Percentiles rank a stretch among this genome's conserved stretches.
Evolutionary conservation across 2,888 invertebrate genomes (phyloP).

Genomic region (Sphaerophoria taeniata): DNA sequence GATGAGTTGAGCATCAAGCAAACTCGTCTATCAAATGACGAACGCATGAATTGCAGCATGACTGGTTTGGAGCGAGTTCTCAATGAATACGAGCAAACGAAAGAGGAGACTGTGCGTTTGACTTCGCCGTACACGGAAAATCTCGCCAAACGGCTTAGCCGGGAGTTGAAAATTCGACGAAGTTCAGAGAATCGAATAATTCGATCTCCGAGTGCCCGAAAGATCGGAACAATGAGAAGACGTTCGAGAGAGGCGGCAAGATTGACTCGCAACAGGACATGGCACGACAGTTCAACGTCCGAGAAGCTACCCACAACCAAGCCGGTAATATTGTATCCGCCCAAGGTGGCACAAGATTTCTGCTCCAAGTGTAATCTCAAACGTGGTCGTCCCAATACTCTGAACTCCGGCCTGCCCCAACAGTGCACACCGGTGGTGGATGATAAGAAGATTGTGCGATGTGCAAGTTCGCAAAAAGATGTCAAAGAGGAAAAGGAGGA

Average conservation of each 20-base stretch:
- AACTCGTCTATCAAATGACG: slow-evolving; percentile 69
- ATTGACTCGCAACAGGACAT: slow-evolving; percentile 87
- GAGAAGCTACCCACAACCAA: slow-evolving; percentile 22
- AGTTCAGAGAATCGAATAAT: slow-evolving; percentile 88
- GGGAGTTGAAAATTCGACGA: slow-evolving; percentile 89
- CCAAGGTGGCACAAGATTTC: slow-evolving; percentile 79
- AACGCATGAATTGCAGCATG: slow-evolving; percentile 46
- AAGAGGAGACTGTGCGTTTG: slow-evolving; percentile 86
- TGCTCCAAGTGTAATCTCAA: slow-evolving; percentile 85
- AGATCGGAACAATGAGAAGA: slow-evolving; percentile 90
- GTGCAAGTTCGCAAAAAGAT: background rate
- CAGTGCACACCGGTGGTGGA: slow-evolving; percentile 60
- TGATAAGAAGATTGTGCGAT: slow-evolving; percentile 24
- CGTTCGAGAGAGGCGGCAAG: slow-evolving; percentile 86
- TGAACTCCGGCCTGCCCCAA: slow-evolving; percentile 81
- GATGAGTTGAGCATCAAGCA: slow-evolving; percentile 67
- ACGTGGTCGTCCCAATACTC: slow-evolving; percentile 84
- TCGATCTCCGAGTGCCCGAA: slow-evolving; percentile 91
- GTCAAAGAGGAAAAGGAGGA: slow-evolving; percentile 25
- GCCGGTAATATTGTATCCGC: slow-evolving; percentile 41
- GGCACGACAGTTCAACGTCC: slow-evolving; percentile 84
- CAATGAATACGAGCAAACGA: slow-evolving; percentile 88
- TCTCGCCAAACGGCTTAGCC: slow-evolving; percentile 88
- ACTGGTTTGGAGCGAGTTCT: slow-evolving; percentile 87
- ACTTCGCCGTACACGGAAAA: slow-evolving; percentile 84